Evolutionary conservation across 2,888 invertebrate genomes (phyloP).

Genomic region (Rugalucina vietnamica): DNA sequence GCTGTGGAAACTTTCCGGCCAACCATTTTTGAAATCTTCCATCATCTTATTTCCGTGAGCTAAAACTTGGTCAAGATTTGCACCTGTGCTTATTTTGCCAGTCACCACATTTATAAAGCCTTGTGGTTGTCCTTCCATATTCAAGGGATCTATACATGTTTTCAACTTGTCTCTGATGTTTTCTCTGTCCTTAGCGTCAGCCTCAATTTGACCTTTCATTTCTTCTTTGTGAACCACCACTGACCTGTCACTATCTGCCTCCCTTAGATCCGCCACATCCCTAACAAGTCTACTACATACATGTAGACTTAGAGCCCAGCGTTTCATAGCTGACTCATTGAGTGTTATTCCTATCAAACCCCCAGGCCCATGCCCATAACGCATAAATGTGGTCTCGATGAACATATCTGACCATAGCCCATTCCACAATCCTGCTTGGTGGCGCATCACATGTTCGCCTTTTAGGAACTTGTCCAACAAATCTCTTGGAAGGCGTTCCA

Average conservation of each 20-base stretch:
- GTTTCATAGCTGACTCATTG: slow-evolving; percentile 50
- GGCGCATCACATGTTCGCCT: slow-evolving; percentile 63
- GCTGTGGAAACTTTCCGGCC: slow-evolving; percentile 17
- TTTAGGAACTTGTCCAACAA: slow-evolving; percentile 35
- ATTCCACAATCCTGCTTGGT: slow-evolving; percentile 65
- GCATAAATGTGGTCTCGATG: slow-evolving; percentile 68
- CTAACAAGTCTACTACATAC: background rate
- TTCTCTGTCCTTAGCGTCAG: slow-evolving; percentile 27
- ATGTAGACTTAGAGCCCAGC: slow-evolving; percentile 1
- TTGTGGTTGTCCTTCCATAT: background rate
- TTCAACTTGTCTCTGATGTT: slow-evolving; percentile 1
- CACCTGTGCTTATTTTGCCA: background rate
- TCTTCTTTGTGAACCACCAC: slow-evolving; percentile 51
- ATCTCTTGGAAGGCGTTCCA: slow-evolving; percentile 53
- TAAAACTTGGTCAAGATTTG: slow-evolving; percentile 25
- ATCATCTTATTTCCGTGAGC: slow-evolving; percentile 9
- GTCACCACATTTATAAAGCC: background rate
- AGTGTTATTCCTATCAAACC: slow-evolving; percentile 44
- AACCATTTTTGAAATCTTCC: slow-evolving; percentile 21
- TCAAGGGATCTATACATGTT: slow-evolving; percentile 1
- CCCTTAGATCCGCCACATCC: slow-evolving; percentile 23
- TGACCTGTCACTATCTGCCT: background rate
- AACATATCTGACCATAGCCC: slow-evolving; percentile 65
- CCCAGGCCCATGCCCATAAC: slow-evolving; percentile 65
- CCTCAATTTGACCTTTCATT: background rate